These are phyloP conservation scores for Daptonema setosum DNA, from an alignment of 2,888 invertebrate species.

Conservation along the genomic window DNA sequence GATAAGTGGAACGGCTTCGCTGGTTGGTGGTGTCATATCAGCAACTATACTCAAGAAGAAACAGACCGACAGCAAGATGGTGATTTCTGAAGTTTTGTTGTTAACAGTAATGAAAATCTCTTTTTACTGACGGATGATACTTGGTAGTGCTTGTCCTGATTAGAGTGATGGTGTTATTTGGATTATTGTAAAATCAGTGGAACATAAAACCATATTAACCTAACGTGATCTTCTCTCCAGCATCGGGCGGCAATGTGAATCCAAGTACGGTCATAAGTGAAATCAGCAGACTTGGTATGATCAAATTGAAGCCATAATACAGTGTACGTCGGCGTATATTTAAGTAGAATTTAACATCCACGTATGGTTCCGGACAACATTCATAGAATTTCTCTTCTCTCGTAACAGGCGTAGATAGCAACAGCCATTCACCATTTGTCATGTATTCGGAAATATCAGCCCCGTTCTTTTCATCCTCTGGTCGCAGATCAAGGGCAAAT, in stretches of 20 bases:
- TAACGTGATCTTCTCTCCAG: constrained; percentile 90
- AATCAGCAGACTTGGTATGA: constrained; percentile 92
- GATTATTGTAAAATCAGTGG: too few relatives aligned
- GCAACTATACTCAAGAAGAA: constrained; percentile 91
- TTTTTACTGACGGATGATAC: too few relatives aligned
- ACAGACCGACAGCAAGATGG: constrained; percentile 56
- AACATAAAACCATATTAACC: too few relatives aligned
- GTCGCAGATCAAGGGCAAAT: constrained; percentile 1
- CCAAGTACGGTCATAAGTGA: constrained; percentile 94
- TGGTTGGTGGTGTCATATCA: constrained; percentile 61
- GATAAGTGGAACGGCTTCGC: constrained; percentile 20
- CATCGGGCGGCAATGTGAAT: constrained; percentile 92
- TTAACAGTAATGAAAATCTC: too few relatives aligned
- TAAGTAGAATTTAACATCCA: constrained; percentile 87
- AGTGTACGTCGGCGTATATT: constrained; percentile 83
- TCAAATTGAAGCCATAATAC: constrained; percentile 97
- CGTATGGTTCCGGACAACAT: constrained; percentile 53
- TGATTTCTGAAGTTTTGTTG: constrained; percentile 20
- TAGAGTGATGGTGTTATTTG: too few relatives aligned
- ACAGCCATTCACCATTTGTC: constrained; percentile 20
- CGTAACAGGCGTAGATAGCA: constrained; percentile 7
- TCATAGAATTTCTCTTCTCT: not conserved
- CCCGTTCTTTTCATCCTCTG: constrained; percentile 6
- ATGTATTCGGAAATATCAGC: constrained; percentile 18
- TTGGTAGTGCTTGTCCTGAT: too few relatives aligned